Evolutionary conservation across 2,888 invertebrate species (phyloP), one percentile per base, ranked within the genome.

Genomic region (Gerosis bhagava): DNA sequence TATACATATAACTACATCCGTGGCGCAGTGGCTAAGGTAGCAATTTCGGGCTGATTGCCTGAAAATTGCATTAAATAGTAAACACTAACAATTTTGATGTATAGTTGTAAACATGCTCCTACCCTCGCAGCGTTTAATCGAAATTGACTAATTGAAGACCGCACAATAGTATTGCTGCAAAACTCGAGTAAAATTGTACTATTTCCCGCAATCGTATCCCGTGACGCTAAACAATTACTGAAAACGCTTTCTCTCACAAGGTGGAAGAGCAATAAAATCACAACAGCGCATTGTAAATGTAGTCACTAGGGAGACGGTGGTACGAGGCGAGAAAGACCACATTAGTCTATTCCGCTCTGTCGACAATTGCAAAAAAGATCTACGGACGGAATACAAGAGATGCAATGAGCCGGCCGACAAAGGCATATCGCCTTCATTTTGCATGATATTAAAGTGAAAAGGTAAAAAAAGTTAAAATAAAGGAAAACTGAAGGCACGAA

Each of bases 391-490:
- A 70, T 74, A 74, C 76, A 73, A 77, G 65, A 55, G 60, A 70
- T 74, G 75, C 76, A 73, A 77, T 74, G 75, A 77, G 64, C 67
- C 63, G 57, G 52, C 63, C 70, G 68, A 64, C 76, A 67, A 74
- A n/a, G n/a, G n/a, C 73, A 65, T 69, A 64, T 68, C 68, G 62
- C 67, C 75, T 77, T 73, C 73, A 75, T 79, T 83, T 75, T 73
- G 79, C 78, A 80, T 78, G 73, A 74, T 82, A 83, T 80, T 81
- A 80, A 80, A 77, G 67, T 70, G 63, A 58, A 70, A 72, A 81
- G 70, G n/a, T n/a, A 66, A 70, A 73, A 70, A 74, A 74, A 75
- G 70, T 70, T 68, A 59, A 69, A 70, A 70, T 72, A 77, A 75
- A 72, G 63, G 68, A 67, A 71, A 74, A 76, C 74, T n/a, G 78